Percentiles rank a stretch among this genome's conserved stretches.
Conservation (phyloP, 2,888 invertebrate species). For the Halocaridina rubra region DNA sequence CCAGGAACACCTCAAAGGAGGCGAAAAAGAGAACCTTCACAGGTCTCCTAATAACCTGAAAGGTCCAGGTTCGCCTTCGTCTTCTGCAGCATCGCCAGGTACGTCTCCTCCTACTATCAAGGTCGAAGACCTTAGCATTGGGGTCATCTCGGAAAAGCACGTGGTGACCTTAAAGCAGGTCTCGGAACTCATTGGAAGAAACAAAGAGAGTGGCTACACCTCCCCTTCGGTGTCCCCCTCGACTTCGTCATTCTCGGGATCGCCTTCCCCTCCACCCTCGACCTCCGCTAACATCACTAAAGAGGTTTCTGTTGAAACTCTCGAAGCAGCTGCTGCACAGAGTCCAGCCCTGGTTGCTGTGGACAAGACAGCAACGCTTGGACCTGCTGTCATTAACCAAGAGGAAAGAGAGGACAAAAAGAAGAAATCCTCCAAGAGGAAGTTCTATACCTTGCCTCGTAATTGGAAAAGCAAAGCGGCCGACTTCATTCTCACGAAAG, state of each 20-base stretch:
- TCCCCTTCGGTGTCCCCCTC: conserved; percentile 4
- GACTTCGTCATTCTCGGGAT: not conserved
- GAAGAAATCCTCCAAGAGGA: conserved; percentile 36
- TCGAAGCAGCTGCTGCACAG: conserved; percentile 6
- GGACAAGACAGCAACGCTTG: conserved; percentile 20
- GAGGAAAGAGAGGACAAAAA: not conserved
- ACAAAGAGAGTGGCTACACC: conserved; percentile 6
- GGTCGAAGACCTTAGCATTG: conserved; percentile 3
- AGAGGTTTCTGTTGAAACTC: conserved; percentile 18
- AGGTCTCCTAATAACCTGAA: not conserved
- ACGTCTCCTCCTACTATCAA: not conserved
- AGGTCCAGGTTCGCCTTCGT: not conserved
- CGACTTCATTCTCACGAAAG: conserved; percentile 56
- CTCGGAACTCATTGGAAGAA: conserved; percentile 24
- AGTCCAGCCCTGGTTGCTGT: not conserved
- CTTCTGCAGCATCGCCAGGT: not conserved
- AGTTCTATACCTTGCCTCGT: conserved; percentile 55
- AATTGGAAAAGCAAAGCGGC: conserved; percentile 57
- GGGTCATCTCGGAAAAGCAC: conserved; percentile 24
- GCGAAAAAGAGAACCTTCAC: not conserved
- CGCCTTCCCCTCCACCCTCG: not conserved
- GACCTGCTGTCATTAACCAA: not conserved
- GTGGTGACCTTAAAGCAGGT: conserved; percentile 35
- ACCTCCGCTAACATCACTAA: not conserved
- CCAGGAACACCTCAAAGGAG: conserved; percentile 13